Percentiles rank a stretch among this genome's conserved stretches.
phyloP scores from a whole-genome alignment of 92 coral and sea anemone genomes.

The Umimayanthus chanpuru region DNA sequence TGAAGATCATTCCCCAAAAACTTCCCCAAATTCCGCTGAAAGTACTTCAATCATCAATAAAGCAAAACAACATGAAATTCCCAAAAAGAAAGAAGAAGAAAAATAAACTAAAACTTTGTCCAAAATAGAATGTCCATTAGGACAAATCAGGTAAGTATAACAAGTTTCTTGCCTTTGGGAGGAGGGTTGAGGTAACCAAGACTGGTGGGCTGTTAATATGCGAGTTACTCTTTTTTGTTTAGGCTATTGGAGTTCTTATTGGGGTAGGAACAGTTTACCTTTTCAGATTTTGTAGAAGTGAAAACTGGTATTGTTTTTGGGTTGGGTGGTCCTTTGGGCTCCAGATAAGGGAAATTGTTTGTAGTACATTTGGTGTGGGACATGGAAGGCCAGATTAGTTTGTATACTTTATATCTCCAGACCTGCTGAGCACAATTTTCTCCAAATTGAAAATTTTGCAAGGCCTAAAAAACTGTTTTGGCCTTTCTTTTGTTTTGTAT shows the following conservation, averaged over 20 bases:
- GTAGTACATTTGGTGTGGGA: no score
- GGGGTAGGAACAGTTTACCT: no score
- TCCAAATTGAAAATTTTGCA: no score
- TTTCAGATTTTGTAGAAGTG: neutral
- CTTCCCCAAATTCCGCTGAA: slow-evolving; percentile 34
- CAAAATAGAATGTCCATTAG: slow-evolving; percentile 43
- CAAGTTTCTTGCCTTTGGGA: neutral
- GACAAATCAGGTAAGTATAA: slow-evolving; percentile 36
- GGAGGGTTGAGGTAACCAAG: neutral
- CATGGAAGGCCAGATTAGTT: no score
- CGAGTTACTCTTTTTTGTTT: no score
- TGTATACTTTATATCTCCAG: no score
- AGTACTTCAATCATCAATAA: slow-evolving; percentile 16
- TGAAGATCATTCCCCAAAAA: slow-evolving; percentile 37
- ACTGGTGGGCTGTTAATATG: no score
- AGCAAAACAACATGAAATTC: slow-evolving; percentile 40
- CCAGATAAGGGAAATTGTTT: no score
- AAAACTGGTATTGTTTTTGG: neutral
- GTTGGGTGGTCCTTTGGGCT: neutral
- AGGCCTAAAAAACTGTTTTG: no score
- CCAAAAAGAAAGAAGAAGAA: slow-evolving; percentile 41
- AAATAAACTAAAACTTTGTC: slow-evolving; percentile 42
- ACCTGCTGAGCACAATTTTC: no score
- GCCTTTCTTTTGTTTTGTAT: no score
- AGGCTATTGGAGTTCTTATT: neutral